Evolutionary conservation across 2,888 invertebrate genomes (phyloP).

Genomic region (Gandaritis pyraliata): DNA sequence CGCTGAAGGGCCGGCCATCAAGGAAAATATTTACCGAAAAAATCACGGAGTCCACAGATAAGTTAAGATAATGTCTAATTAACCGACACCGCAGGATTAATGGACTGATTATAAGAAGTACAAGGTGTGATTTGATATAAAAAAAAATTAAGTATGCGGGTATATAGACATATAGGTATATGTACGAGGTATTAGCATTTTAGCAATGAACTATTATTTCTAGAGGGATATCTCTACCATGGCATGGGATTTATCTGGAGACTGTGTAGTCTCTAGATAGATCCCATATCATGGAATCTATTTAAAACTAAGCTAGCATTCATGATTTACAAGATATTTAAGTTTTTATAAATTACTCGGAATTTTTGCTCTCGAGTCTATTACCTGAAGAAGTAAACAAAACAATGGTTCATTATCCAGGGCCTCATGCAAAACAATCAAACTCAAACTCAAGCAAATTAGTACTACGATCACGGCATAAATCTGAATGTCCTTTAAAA

Average conservation of each 20-base stretch:
- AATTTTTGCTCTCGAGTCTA: too few relatives aligned
- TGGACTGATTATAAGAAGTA: constrained; percentile 51
- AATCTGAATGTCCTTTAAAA: constrained; percentile 71
- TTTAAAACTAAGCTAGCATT: too few relatives aligned
- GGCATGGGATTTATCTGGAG: too few relatives aligned
- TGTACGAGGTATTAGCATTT: too few relatives aligned
- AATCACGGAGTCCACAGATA: constrained; percentile 69
- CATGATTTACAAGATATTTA: too few relatives aligned
- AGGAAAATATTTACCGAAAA: constrained; percentile 77
- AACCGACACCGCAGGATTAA: constrained; percentile 60
- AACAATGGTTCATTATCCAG: constrained; percentile 10
- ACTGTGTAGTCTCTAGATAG: too few relatives aligned
- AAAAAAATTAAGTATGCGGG: background rate
- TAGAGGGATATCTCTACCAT: too few relatives aligned
- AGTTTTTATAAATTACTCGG: too few relatives aligned
- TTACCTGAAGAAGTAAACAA: background rate
- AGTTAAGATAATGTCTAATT: constrained; percentile 74
- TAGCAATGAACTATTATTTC: too few relatives aligned
- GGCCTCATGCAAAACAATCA: constrained; percentile 9
- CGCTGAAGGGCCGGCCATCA: constrained; percentile 58
- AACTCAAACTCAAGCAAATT: constrained; percentile 59
- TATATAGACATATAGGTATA: too few relatives aligned
- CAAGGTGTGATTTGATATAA: constrained; percentile 16
- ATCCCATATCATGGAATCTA: too few relatives aligned
- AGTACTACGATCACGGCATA: constrained; percentile 65